Evolutionary conservation across 2,797 vertebrate species (phyloP), one percentile per base, ranked within the genome.

Genomic region (Capromys pilorides): DNA sequence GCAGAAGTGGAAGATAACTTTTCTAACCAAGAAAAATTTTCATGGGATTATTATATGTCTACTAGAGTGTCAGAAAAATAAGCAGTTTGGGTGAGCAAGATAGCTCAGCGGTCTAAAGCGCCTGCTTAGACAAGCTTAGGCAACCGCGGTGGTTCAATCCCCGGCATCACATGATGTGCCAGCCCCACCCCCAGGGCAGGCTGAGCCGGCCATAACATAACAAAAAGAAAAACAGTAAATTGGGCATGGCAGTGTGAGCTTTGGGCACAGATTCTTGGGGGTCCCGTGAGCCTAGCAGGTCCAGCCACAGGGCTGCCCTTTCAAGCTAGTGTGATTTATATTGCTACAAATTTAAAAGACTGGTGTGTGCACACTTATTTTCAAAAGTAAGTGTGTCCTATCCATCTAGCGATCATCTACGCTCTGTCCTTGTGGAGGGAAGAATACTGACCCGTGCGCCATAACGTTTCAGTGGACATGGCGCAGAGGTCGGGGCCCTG

Each of bases 381-480:
- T 71, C 33, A 39, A 57, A 71, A 91, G 89, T 45, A 45, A 88
- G 6, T 41, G 19, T 80, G 24, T 66, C 83, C 80, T 86, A 71
- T 83, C 57, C n/a, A 62, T 49, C 49, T 49, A 18, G 75, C 92
- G 69, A 22, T 88, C 66, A 54, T 59, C 54, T 83, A 51, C 45
- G 26, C 66, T 51, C 41, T 85, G 31, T 54, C 88, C 91, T 91
- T 93, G n/a, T 90, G 87, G 69, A 89, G 24, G 80, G 66, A 31
- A 80, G 64, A 95, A 64, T 64, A 73, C 33, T 49, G 75, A 45
- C 21, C 3, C 14, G 79, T 78, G 41, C n/a, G 66, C 81, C n/a
- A 2, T 26, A 67, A 41, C 28, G 51, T 49, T 39, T 71, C 36
- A 95, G 54, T 89, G 88, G 81, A 54, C 36, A 54, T 21, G 21